Evolutionary conservation across 2,113 vertebrate species (phyloP), one percentile per base, ranked within the genome.

Genomic region (Tupaia tana): DNA sequence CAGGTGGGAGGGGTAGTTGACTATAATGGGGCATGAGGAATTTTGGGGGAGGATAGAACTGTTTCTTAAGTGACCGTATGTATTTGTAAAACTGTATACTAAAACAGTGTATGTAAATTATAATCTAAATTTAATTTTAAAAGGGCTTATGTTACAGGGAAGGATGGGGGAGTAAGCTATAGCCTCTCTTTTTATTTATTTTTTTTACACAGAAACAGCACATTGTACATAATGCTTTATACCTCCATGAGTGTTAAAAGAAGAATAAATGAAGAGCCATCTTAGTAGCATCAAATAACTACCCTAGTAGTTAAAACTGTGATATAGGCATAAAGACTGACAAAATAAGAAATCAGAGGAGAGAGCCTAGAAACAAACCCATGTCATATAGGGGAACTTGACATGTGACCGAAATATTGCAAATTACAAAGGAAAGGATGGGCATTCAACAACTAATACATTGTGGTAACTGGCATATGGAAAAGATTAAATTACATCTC

Each of bases 381-480:
- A 22, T 66, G n/a, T 89, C 93, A 61, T 34, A 74, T 74, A 24
- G 74, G 59, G 74, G 67, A 95, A 74, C 31, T 89, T 74, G 67
- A 34, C 31, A 74, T 61, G 15, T 61, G 59, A 74, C 54, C 74
- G 59, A 74, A 93, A 61, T 80, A 74, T 54, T 93, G 74, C 67
- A 95, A 81, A 80, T 75, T 61, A 63, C 54, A 90, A 81, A 69
- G 34, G 54, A 81, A 86, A 74, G 25, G 77, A 77, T 75, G 24
- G 20, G 56, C 69, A 93, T 95, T 80, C 67, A 59, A 20, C 34
- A 86, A 86, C 67, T 34, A 18, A 61, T 80, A 67, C 22, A 43
- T 43, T 89, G 59, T 78, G 81, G 54, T 73, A 73, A 74, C 2
- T 61, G 66, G 25, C 22, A 54, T 86, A 79, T 79, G 20, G 29